These are phyloP conservation scores for Busseola fusca DNA, from an alignment of 2,888 invertebrate species.

Conservation along the genomic window DNA sequence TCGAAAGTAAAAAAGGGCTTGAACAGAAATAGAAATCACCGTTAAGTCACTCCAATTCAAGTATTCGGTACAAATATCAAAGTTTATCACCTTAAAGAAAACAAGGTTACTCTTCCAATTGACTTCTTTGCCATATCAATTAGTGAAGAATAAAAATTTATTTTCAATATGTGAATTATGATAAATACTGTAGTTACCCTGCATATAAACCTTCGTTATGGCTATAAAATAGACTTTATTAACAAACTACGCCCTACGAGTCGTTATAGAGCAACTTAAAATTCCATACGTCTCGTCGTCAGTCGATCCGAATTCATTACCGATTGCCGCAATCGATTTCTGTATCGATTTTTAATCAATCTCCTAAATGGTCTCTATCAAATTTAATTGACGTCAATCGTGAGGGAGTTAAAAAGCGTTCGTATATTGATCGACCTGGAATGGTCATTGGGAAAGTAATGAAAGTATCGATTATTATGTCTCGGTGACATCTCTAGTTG, in stretches of 20 bases:
- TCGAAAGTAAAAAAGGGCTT: constrained; percentile 39
- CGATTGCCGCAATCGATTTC: constrained; percentile 71
- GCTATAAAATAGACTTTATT: constrained; percentile 66
- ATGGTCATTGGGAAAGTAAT: constrained; percentile 64
- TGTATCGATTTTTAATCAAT: constrained; percentile 83
- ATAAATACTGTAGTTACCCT: constrained; percentile 61
- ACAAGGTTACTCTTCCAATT: constrained; percentile 52
- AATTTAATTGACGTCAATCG: constrained; percentile 84
- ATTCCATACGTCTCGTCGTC: constrained; percentile 67
- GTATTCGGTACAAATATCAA: constrained; percentile 32
- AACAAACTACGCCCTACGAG: constrained; percentile 62
- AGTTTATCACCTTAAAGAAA: constrained; percentile 32
- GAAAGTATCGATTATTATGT: constrained; percentile 63
- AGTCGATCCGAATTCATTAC: constrained; percentile 70
- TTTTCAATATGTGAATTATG: constrained; percentile 62
- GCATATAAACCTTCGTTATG: constrained; percentile 63
- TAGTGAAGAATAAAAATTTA: constrained; percentile 48
- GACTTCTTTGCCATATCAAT: constrained; percentile 55
- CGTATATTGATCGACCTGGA: constrained; percentile 65
- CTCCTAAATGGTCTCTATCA: constrained; percentile 82
- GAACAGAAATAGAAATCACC: constrained; percentile 31
- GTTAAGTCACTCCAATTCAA: constrained; percentile 34
- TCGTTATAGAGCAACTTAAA: constrained; percentile 72
- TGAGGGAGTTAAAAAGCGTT: constrained; percentile 74
- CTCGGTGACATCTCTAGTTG: constrained; percentile 56